Conservation (phyloP, 2,113 vertebrate species). For the Menidia beryllina region DNA sequence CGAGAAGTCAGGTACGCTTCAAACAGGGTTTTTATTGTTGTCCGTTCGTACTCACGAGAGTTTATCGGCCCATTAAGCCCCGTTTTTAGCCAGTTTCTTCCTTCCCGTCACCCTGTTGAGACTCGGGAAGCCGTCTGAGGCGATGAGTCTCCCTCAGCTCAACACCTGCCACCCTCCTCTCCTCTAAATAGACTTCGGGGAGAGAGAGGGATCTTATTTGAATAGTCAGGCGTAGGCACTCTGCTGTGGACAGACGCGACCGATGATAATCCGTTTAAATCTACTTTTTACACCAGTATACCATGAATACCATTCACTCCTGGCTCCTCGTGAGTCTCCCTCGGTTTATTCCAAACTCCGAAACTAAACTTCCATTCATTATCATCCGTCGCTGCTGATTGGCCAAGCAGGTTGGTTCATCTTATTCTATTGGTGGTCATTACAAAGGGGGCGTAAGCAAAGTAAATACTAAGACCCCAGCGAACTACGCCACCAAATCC, state of each 20-base stretch:
- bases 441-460: slow-evolving; percentile 14
- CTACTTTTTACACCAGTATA: not conserved
- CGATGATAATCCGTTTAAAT: not conserved
- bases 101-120: slow-evolving; percentile 33
- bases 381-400: slow-evolving; percentile 66
- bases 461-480: slow-evolving; percentile 1
- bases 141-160: slow-evolving; percentile 59
- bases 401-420: slow-evolving; percentile 25
- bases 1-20: not conserved
- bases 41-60: slow-evolving; percentile 21
- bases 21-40: not conserved
- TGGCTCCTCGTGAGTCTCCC: slow-evolving; percentile 1
- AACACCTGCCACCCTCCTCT: slow-evolving; percentile 74
- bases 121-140: slow-evolving; percentile 53
- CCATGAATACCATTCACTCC: accelerated
- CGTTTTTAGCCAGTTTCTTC: slow-evolving; percentile 4
- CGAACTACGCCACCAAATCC: slow-evolving; percentile 36
- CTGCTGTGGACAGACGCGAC: not conserved
- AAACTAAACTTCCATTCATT: slow-evolving; percentile 71
- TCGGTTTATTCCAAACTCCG: slow-evolving; percentile 54
- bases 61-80: not conserved
- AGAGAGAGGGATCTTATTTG: slow-evolving; percentile 5
- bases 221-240: not conserved
- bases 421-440: slow-evolving; percentile 52
- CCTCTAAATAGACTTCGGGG: slow-evolving; percentile 17